These are phyloP conservation scores for Drosophila busckii DNA, from an alignment of 1,140 invertebrate species.

Conservation along the genomic window DNA sequence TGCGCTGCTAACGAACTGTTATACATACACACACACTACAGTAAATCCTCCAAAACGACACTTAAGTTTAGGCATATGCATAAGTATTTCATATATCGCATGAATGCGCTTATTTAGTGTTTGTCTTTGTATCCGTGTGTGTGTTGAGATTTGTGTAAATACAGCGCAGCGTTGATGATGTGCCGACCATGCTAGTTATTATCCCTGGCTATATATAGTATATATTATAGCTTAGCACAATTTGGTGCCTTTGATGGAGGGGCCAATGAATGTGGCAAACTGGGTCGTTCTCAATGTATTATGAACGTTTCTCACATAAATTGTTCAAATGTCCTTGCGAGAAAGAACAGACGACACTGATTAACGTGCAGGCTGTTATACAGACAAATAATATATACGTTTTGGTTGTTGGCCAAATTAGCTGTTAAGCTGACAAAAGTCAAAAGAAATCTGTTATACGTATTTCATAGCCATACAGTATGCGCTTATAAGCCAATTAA, in stretches of 20 bases:
- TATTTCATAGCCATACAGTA: too few species aligned
- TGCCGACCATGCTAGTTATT: slow-evolving; percentile 14
- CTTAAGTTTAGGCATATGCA: slow-evolving; percentile 2
- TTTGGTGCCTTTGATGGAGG: slow-evolving; percentile 5
- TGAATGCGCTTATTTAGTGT: slow-evolving; percentile 34
- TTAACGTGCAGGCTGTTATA: too few species aligned
- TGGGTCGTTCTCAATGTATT: slow-evolving; percentile 18
- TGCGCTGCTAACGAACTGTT: slow-evolving; percentile 11
- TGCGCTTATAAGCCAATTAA: too few species aligned
- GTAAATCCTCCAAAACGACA: neutral
- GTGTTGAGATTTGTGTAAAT: slow-evolving; percentile 39
- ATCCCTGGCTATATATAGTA: too few species aligned
- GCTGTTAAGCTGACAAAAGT: too few species aligned
- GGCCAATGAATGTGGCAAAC: slow-evolving; percentile 20
- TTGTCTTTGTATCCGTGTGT: slow-evolving; percentile 2
- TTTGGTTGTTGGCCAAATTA: too few species aligned
- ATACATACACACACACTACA: too few species aligned
- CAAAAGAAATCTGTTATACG: too few species aligned
- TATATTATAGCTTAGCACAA: too few species aligned
- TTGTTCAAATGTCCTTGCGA: slow-evolving; percentile 10
- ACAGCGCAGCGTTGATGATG: slow-evolving; percentile 23
- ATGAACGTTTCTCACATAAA: neutral
- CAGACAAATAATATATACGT: too few species aligned
- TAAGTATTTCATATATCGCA: slow-evolving; percentile 2
- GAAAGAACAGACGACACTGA: neutral